Percentiles rank a stretch among this genome's conserved stretches.
These are phyloP conservation scores for Tetramorium bicarinatum DNA, from an alignment of 2,888 invertebrate species.

Conservation along the genomic window DNA sequence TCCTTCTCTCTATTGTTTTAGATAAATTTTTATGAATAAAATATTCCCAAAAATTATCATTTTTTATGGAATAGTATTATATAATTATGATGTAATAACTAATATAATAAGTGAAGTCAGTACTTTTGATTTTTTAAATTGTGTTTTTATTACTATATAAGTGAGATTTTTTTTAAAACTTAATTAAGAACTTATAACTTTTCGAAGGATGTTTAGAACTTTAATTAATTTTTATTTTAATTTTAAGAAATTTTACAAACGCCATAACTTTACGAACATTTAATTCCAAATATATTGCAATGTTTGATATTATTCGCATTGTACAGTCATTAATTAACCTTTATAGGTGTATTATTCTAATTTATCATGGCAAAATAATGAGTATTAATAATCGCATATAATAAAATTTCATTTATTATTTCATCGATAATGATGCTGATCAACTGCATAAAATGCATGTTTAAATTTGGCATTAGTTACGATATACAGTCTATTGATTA, in stretches of 20 bases:
- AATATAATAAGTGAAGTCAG: neutral
- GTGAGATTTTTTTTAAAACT: neutral
- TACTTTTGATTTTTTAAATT: neutral
- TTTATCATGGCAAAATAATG: conserved; percentile 1
- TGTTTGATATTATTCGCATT: neutral
- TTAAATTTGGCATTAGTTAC: conserved; percentile 23
- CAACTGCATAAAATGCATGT: conserved; percentile 10
- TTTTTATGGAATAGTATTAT: neutral
- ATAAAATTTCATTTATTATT: conserved; percentile 26
- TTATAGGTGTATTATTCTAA: neutral
- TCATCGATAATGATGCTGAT: neutral
- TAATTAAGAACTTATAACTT: neutral
- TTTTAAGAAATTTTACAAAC: neutral
- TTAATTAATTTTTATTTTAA: neutral
- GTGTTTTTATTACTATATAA: neutral
- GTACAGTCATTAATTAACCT: conserved; percentile 1
- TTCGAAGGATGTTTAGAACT: neutral
- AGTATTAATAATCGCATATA: conserved; percentile 18
- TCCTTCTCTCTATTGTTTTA: neutral
- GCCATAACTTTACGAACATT: neutral
- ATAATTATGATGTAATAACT: no score
- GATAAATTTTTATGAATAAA: neutral
- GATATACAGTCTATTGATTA: conserved; percentile 22
- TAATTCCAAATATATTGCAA: conserved; percentile 5
- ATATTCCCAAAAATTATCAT: neutral